Base-by-base conservation (phyloP, 2,888 invertebrate species). In the Acleris emargana region DNA sequence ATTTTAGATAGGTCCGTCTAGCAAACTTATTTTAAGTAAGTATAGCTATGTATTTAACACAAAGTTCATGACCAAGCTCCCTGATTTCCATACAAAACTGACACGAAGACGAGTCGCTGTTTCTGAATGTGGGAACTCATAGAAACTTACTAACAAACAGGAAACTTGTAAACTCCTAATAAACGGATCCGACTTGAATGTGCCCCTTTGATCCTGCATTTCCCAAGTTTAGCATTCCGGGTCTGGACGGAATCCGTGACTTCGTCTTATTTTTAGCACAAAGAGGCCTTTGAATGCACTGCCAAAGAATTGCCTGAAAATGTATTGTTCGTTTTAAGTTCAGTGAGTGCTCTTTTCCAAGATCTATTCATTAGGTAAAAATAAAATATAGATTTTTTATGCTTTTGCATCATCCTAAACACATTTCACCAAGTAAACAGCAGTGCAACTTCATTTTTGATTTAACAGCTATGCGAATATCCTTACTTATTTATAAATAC, bases 201-300 rank as follows among this genome's bases (percentile, higher is more conserved):
- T 22, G 5, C 42, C n/a, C 43, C 16, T 52, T 63, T 52, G 58
- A 58, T 43, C 38, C 38, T 47, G 52, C 47, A 38, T 52, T 53
- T 52, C 22, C 22, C 22, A 58, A 64, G 52, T 58, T 64, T 16
- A 22, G 22, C 58, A 58, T 64, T 51, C 47, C 52, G 9, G 47
- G 17, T 52, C n/a, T 43, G 6, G 20, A 7, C 43, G 22, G 47
- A 47, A 58, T 64, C 52, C 58, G 45, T 38, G 58, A 45, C 17
- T 32, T 47, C 9, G 28, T 54, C n/a, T 38, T 38, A 50, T 64
- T 64, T 54, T 59, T 59, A 38, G 42, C 25, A 25, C 58, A 58
- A 53, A 60, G 22, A 52, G 5, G 20, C 64, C 53, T 64, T 64
- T 54, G 58, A 64, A 64, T 54, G 58, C 53, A 32, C 58, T 20